phyloP scores from a whole-genome alignment of 2,888 invertebrate species.

The Ganaspis brasiliensis region DNA sequence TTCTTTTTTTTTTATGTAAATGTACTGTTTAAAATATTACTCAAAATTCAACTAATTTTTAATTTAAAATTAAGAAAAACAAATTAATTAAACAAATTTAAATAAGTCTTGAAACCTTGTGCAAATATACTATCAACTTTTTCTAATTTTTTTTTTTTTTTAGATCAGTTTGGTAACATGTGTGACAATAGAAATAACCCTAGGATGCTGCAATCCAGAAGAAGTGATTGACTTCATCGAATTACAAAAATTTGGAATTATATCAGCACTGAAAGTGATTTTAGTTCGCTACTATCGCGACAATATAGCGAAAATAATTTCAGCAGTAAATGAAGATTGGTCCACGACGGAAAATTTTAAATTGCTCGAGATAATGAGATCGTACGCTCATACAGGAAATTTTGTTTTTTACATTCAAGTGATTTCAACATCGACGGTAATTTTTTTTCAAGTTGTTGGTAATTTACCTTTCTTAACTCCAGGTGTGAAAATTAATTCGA shows the following conservation, averaged over 20 bases:
- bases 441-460: neutral
- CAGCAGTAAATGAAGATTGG: neutral
- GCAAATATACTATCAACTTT: no score
- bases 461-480: neutral
- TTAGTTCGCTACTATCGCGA: neutral
- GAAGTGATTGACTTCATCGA: neutral
- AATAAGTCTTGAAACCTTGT: no score
- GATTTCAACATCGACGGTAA: no score
- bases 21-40: no score
- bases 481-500: neutral
- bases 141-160: no score
- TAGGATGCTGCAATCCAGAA: neutral
- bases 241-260: conserved; percentile 1
- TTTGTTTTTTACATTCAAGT: neutral
- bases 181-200: neutral
- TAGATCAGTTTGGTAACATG: neutral
- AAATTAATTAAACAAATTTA: neutral
- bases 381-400: neutral
- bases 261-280: neutral
- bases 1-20: no score
- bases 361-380: neutral
- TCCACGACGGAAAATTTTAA: neutral
- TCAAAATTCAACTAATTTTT: no score
- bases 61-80: no score
- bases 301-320: neutral